A percentile compares a stretch with the other conserved stretches of the same genome.
phyloP scores from a whole-genome alignment of 2,888 invertebrate species.

The Acleris emargana region DNA sequence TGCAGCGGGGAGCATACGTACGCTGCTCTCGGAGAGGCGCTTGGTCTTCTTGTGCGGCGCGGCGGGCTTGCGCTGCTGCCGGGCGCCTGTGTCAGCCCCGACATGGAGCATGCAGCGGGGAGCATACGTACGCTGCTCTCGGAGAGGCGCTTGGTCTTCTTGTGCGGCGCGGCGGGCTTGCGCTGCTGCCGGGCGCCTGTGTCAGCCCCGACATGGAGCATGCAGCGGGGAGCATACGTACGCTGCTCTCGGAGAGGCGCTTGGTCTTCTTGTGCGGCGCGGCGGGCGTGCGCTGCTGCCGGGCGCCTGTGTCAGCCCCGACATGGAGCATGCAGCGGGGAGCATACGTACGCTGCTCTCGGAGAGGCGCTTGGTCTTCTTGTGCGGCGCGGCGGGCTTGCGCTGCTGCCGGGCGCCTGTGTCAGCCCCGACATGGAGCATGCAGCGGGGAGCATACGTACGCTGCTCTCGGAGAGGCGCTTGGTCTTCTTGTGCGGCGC shows the following conservation, averaged over 20 bases:
- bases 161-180: slow-evolving; percentile 45
- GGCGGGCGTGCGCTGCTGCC: no score
- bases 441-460: slow-evolving; percentile 48
- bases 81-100: no score
- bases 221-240: slow-evolving; percentile 38
- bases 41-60: slow-evolving; percentile 65
- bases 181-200: no score
- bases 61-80: slow-evolving; percentile 42
- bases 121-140: slow-evolving; percentile 56
- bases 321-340: no score
- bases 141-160: slow-evolving; percentile 71
- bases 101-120: slow-evolving; percentile 17
- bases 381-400: slow-evolving; percentile 46
- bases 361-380: slow-evolving; percentile 71
- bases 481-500: slow-evolving; percentile 65
- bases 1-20: no score
- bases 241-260: slow-evolving; percentile 64
- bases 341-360: slow-evolving; percentile 71
- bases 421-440: no score
- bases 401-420: no score
- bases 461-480: slow-evolving; percentile 73
- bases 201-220: no score
- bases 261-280: slow-evolving; percentile 65
- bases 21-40: slow-evolving; percentile 64
- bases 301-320: no score